These are phyloP conservation scores for Macrotrachela quadricornifera DNA, from an alignment of 1,140 invertebrate genomes.

Conservation along the genomic window DNA sequence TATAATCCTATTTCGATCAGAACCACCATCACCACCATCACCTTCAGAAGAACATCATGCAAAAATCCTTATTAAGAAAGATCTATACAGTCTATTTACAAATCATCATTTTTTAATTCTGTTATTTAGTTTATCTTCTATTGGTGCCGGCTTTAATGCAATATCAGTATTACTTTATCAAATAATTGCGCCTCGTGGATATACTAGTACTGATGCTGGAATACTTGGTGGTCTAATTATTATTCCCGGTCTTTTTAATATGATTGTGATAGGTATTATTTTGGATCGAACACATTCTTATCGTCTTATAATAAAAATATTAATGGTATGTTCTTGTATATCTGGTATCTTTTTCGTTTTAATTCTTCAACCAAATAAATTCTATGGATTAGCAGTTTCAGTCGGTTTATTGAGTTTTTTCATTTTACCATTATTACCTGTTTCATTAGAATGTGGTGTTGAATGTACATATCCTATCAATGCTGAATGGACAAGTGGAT, in stretches of 20 bases:
- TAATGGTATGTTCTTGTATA: conserved; percentile 16
- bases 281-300: conserved; percentile 29
- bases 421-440: conserved; percentile 30
- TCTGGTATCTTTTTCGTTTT: conserved; percentile 15
- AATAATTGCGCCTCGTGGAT: conserved; percentile 30
- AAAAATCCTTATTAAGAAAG: too few species aligned
- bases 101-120: conserved; percentile 23
- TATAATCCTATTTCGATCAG: too few species aligned
- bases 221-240: conserved; percentile 31
- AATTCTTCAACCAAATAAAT: conserved; percentile 10
- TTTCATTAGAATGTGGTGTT: conserved; percentile 29
- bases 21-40: too few species aligned
- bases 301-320: conserved; percentile 26
- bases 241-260: conserved; percentile 24
- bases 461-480: conserved; percentile 32
- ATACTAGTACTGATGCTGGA: conserved; percentile 27
- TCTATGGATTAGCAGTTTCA: conserved; percentile 15
- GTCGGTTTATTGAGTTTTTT: conserved; percentile 25
- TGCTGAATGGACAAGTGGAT: conserved; percentile 29
- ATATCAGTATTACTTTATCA: conserved; percentile 32
- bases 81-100: too few species aligned
- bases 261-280: conserved; percentile 21
- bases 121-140: conserved; percentile 25
- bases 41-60: too few species aligned
- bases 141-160: conserved; percentile 31